A percentile compares a stretch with the other conserved stretches of the same genome.
Conservation (phyloP, 1,140 invertebrate genomes). For the Araneus ventricosus region DNA sequence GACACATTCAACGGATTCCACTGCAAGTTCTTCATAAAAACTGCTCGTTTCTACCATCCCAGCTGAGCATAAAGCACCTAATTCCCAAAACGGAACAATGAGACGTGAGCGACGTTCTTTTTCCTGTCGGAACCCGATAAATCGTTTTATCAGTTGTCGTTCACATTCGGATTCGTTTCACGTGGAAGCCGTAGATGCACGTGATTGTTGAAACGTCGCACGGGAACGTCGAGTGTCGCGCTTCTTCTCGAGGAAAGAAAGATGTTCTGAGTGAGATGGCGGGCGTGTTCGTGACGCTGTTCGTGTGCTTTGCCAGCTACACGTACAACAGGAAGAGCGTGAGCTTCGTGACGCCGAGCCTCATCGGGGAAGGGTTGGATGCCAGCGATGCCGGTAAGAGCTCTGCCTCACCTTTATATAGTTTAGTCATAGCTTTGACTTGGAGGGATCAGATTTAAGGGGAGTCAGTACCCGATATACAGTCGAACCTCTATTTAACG, state of each 20-base stretch:
- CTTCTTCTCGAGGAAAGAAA: neutral
- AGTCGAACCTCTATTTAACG: too few relatives aligned
- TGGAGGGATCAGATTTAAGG: too few relatives aligned
- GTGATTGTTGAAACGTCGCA: neutral
- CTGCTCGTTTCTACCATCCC: too few relatives aligned
- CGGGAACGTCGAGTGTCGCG: too few relatives aligned
- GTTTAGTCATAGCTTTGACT: too few relatives aligned
- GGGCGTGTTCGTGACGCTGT: conserved; percentile 76
- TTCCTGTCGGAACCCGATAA: neutral
- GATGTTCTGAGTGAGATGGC: neutral
- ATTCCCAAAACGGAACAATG: neutral
- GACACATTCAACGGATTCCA: too few relatives aligned
- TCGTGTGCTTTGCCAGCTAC: conserved; percentile 80
- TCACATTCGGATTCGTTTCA: neutral
- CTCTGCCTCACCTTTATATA: conserved; percentile 72
- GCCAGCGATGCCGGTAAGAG: conserved; percentile 80
- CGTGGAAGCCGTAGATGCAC: too few relatives aligned
- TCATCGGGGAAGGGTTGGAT: conserved; percentile 79
- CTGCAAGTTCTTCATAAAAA: too few relatives aligned
- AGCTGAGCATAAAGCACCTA: too few relatives aligned
- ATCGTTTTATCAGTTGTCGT: neutral
- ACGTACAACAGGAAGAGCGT: conserved; percentile 80
- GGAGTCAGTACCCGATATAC: too few relatives aligned
- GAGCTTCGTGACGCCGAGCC: conserved; percentile 79
- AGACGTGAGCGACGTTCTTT: neutral